These are phyloP conservation scores for Premnoplex brunnescens DNA, from an alignment of 2,797 vertebrate species.

Conservation along the genomic window DNA sequence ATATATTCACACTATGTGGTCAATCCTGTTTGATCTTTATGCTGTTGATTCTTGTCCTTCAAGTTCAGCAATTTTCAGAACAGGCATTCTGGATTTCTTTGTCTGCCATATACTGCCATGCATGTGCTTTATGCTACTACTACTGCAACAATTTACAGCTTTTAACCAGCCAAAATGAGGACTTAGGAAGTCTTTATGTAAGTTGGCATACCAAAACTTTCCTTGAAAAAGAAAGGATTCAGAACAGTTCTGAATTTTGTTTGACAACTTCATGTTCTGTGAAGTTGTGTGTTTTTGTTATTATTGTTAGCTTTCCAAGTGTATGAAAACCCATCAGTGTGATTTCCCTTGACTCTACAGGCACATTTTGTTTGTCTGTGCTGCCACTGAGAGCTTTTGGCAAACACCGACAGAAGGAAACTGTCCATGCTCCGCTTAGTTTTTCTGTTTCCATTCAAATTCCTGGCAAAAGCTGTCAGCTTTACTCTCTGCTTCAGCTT, in stretches of 20 bases:
- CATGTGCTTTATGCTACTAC: background rate
- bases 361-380: conserved; percentile 28
- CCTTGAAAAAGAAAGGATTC: background rate
- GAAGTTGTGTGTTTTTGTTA: background rate
- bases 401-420: conserved; percentile 29
- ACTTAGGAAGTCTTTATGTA: background rate
- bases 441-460: conserved; percentile 43
- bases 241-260: background rate
- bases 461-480: conserved; percentile 46
- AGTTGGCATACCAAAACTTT: background rate
- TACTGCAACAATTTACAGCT: background rate
- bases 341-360: conserved; percentile 25
- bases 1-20: background rate
- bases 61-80: background rate
- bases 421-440: conserved; percentile 8
- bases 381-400: conserved; percentile 32
- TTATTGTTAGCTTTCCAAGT: conserved; percentile 20
- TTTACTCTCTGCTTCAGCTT: conserved; percentile 29
- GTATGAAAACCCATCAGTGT: background rate
- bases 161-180: background rate
- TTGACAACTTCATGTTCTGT: background rate
- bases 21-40: background rate
- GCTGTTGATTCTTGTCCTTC: background rate
- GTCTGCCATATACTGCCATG: background rate
- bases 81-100: background rate